A percentile compares a stretch with the other conserved stretches of the same genome.
These are phyloP conservation scores for Mus minutoides DNA, from an alignment of 2,797 vertebrate genomes.

Conservation along the genomic window DNA sequence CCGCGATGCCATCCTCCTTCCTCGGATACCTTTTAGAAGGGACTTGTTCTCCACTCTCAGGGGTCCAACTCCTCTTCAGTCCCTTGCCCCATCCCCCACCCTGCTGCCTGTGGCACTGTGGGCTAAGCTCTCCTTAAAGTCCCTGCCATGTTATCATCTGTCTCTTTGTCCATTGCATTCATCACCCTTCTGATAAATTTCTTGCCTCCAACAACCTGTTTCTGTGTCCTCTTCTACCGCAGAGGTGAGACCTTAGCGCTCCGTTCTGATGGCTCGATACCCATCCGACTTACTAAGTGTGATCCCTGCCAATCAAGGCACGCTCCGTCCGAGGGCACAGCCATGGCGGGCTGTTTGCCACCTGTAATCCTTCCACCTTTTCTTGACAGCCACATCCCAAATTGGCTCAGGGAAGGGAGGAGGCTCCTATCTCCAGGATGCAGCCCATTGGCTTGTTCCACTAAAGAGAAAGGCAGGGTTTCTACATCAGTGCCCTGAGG, in stretches of 20 bases:
- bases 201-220: not conserved
- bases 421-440: no score
- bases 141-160: not conserved
- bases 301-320: no score
- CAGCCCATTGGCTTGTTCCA: not conserved
- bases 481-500: not conserved
- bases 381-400: no score
- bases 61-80: not conserved
- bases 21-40: not conserved
- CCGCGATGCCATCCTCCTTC: not conserved
- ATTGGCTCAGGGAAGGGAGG: not conserved
- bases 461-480: not conserved
- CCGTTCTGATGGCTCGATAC: accelerated
- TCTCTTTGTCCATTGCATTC: not conserved
- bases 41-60: not conserved
- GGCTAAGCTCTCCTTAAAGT: not conserved
- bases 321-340: accelerated
- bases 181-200: not conserved
- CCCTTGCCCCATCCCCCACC: not conserved
- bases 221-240: not conserved
- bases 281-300: accelerated
- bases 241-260: not conserved
- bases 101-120: not conserved
- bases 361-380: not conserved
- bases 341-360: accelerated